Evolutionary conservation across 2,797 vertebrate species (phyloP).

Genomic region (Todus mexicanus): DNA sequence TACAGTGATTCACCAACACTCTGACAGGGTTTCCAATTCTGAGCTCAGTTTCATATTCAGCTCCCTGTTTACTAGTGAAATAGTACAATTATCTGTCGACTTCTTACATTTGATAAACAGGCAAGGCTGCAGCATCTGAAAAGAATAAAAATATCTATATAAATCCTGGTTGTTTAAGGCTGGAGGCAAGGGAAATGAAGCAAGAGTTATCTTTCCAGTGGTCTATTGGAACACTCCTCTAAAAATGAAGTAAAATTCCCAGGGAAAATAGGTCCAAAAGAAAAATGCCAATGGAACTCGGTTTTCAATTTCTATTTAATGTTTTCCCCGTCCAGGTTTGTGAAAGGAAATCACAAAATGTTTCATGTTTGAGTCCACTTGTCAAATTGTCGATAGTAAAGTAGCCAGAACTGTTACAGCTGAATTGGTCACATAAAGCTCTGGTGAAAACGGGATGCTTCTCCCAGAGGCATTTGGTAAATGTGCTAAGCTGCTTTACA

Average conservation of each 20-base stretch:
- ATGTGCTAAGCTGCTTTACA: conserved; percentile 38
- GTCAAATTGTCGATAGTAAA: conserved; percentile 38
- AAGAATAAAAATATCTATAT: conserved; percentile 56
- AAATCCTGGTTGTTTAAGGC: conserved; percentile 56
- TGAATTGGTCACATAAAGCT: conserved; percentile 56
- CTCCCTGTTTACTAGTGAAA: conserved; percentile 72
- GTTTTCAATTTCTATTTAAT: conserved; percentile 44
- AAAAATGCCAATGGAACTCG: neutral
- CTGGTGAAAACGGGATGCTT: conserved; percentile 31
- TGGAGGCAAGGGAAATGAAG: conserved; percentile 34
- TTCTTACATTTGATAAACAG: conserved; percentile 59
- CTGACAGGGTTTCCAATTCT: conserved; percentile 73
- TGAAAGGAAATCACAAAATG: conserved; percentile 36
- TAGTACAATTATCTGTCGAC: conserved; percentile 73
- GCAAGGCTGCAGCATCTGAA: conserved; percentile 49
- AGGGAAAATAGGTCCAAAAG: conserved; percentile 28
- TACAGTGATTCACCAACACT: conserved; percentile 75
- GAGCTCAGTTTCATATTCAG: conserved; percentile 66
- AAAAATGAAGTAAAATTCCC: conserved; percentile 50
- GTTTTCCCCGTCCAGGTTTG: conserved; percentile 17
- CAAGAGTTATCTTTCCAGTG: conserved; percentile 5
- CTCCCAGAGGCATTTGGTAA: conserved; percentile 40
- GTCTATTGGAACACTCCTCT: conserved; percentile 34
- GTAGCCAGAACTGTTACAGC: conserved; percentile 47
- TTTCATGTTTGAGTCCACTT: conserved; percentile 40